phyloP scores from a whole-genome alignment of 2,888 invertebrate species.

The Dryadula phaetusa region DNA sequence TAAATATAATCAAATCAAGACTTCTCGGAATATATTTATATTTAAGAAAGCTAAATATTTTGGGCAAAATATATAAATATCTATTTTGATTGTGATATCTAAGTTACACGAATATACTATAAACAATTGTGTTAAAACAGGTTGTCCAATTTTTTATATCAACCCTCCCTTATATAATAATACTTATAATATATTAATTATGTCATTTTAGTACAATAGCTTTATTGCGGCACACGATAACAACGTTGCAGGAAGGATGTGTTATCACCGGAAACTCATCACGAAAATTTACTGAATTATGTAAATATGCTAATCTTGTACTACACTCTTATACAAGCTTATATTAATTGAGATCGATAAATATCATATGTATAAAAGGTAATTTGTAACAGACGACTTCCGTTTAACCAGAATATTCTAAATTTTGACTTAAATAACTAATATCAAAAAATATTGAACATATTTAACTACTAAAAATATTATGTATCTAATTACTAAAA shows the following conservation, averaged over 20 bases:
- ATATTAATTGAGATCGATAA: not conserved
- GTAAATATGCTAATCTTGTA: constrained; percentile 46
- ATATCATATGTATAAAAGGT: not conserved
- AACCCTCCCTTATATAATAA: not conserved
- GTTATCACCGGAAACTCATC: constrained; percentile 70
- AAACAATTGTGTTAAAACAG: too few species aligned
- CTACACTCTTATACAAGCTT: constrained; percentile 13
- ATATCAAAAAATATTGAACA: too few species aligned
- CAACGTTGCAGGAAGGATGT: constrained; percentile 66
- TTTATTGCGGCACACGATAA: constrained; percentile 33
- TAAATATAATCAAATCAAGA: not conserved
- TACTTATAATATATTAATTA: constrained; percentile 3
- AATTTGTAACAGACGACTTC: not conserved
- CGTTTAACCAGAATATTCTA: not conserved
- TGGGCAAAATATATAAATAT: too few species aligned
- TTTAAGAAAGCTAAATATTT: not conserved
- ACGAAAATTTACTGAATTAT: constrained; percentile 49
- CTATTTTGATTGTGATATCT: too few species aligned
- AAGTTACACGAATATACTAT: too few species aligned
- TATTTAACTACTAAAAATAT: too few species aligned
- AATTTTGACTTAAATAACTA: too few species aligned
- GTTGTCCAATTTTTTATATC: too few species aligned
- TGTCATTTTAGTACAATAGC: constrained; percentile 18
- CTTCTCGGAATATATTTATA: not conserved
- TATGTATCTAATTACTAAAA: too few species aligned